Evolutionary conservation across 2,113 vertebrate species (phyloP).

Genomic region (Marcusenius ussheri): DNA sequence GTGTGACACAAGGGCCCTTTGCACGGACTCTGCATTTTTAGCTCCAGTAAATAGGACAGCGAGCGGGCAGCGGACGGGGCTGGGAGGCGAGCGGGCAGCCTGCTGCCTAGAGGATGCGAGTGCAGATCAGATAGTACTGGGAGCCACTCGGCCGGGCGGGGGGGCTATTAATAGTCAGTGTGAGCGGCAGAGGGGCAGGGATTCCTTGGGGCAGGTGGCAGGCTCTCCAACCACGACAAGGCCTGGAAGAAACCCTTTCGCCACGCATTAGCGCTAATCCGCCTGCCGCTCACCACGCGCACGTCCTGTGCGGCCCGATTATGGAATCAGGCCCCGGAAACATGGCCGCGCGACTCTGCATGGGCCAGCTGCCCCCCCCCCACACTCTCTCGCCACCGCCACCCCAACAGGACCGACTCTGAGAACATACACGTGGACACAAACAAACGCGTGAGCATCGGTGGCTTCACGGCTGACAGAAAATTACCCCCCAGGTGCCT

Average conservation of each 20-base stretch:
- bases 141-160: background rate
- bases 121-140: conserved; percentile 6
- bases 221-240: conserved; percentile 3
- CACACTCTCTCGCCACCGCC: background rate
- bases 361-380: background rate
- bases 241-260: background rate
- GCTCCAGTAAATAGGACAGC: background rate
- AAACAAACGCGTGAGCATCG: background rate
- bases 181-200: background rate
- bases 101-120: background rate
- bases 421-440: background rate
- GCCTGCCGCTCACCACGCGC: background rate
- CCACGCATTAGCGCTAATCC: conserved; percentile 3
- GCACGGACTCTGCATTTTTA: background rate
- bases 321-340: background rate
- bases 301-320: conserved; percentile 16
- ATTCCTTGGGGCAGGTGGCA: conserved; percentile 22
- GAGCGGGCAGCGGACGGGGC: background rate
- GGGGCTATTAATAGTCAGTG: background rate
- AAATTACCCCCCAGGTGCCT: background rate
- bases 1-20: background rate
- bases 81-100: background rate
- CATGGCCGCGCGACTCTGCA: background rate
- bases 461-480: background rate
- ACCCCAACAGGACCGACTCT: background rate